Base-by-base conservation (phyloP, 2,797 vertebrate species). In the Acanthopagrus latus region DNA sequence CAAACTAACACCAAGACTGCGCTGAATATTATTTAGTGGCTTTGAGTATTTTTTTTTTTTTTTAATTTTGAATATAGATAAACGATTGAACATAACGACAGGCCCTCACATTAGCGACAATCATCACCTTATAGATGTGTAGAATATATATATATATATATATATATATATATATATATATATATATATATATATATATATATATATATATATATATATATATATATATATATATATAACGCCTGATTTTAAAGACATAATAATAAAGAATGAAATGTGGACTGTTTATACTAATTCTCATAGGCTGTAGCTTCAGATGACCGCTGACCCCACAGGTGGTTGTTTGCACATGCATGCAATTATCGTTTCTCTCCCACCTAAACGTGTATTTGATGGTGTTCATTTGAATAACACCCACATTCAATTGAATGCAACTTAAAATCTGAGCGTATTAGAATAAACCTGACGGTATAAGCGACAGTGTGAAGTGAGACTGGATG, bases 311-410 rank as follows among this genome's bases (percentile, higher is more conserved):
- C 33, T 2, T 18, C 14, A 54, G 50, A 2, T 17, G 18, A 3
- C 46, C 33, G 50, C 41, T 64, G 71, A 74, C 47, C 89, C 89
- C 27, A 89, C 90, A 92, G 84, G 90, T 91, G 90, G 86, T 74
- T 87, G 58, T 77, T 68, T 71, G 54, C 16, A 80, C 65, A 23
- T 25, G n/a, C 33, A 1, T 43, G 14, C 18, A 55, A 71, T 55
- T 0, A 9, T 48, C 20, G 29, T 33, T 33, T 33, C 29, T 5
- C 7, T 33, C 7, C 29, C 29, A 7, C 33, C 33, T 33, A 33
- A 33, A 33, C 7, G 33, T 33, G 33, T 33, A 33, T 33, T 8
- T 8, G 1, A 33, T 1, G 33, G 33, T 33, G 0, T 20, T 44
- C 0, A 7, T 64, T 67, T 43, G 17, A n/a, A 6, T 54, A n/a